phyloP scores from a whole-genome alignment of 2,888 invertebrate genomes.

The Cerceris rybyensis region DNA sequence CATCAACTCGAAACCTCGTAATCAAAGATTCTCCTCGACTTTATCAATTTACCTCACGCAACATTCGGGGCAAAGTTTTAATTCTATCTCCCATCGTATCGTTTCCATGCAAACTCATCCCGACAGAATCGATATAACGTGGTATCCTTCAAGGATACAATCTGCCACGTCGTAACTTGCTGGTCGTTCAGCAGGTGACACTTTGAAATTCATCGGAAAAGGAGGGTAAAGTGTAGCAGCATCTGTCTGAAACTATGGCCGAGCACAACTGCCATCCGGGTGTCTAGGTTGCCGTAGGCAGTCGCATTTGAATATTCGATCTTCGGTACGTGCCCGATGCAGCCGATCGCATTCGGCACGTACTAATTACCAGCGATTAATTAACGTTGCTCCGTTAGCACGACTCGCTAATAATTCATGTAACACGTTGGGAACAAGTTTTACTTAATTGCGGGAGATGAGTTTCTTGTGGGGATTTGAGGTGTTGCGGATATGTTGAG shows the following conservation, averaged over 20 bases:
- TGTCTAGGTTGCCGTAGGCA: conserved; percentile 9
- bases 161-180: background rate
- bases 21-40: background rate
- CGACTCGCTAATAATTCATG: conserved; percentile 25
- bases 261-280: conserved; percentile 15
- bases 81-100: too few relatives aligned
- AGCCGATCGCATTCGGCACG: conserved; percentile 28
- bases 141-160: background rate
- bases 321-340: conserved; percentile 5
- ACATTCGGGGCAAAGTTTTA: background rate
- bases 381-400: conserved; percentile 33
- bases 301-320: conserved; percentile 46
- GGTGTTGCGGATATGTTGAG: too few relatives aligned
- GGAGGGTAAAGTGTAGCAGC: conserved; percentile 25
- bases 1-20: background rate
- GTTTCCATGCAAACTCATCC: background rate
- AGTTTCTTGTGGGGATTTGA: background rate
- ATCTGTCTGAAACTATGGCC: conserved; percentile 28
- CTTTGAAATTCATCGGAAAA: conserved; percentile 6
- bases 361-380: conserved; percentile 56
- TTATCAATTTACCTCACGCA: background rate
- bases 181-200: background rate
- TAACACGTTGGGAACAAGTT: background rate
- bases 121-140: background rate
- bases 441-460: background rate